phyloP scores from a whole-genome alignment of 2,113 vertebrate species.

The Cynopterus brachyotis region DNA sequence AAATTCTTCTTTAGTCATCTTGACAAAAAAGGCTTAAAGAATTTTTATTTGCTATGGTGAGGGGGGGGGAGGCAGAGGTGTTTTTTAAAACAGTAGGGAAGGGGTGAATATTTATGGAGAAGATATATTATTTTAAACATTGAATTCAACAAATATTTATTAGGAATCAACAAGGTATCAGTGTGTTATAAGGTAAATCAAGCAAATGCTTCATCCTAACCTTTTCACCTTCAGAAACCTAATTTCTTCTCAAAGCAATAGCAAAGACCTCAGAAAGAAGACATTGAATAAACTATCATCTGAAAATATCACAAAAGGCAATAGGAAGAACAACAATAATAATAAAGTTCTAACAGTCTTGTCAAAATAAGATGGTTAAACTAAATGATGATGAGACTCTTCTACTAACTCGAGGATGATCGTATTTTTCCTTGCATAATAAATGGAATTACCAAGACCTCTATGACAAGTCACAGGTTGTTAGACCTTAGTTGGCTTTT shows the following conservation, averaged over 20 bases:
- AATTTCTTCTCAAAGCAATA: background rate
- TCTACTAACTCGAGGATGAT: background rate
- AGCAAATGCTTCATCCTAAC: background rate
- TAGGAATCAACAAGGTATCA: background rate
- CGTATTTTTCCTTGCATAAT: background rate
- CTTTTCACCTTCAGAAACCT: background rate
- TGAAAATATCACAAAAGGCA: background rate
- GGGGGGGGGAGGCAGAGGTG: background rate
- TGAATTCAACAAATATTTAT: background rate
- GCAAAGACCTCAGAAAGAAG: background rate
- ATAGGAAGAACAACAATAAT: background rate
- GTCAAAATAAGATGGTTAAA: background rate
- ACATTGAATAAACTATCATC: background rate
- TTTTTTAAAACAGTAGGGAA: background rate
- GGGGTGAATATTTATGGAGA: background rate
- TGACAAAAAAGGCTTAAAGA: background rate
- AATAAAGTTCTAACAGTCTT: background rate
- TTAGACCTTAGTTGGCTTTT: background rate
- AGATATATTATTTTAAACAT: background rate
- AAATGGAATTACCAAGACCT: background rate
- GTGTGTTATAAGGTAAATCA: background rate
- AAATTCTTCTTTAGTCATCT: background rate
- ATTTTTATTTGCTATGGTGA: background rate
- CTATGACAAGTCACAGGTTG: background rate
- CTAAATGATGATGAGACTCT: background rate